Conservation (phyloP, 35 echinoderm and acorn worm species). For the Stichopus chloronotus region DNA sequence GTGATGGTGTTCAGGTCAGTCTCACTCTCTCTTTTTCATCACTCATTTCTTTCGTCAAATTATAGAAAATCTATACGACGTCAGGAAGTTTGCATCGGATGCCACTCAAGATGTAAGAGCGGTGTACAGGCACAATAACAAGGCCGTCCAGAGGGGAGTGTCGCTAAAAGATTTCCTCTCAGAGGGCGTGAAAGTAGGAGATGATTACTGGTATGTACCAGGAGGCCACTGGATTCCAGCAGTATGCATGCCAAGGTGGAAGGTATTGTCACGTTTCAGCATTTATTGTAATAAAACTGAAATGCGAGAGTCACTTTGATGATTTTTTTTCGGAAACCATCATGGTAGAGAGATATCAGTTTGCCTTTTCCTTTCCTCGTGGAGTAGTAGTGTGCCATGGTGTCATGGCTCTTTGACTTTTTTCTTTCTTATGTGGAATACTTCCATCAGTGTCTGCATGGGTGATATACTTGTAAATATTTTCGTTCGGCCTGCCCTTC, state of each 20-base stretch:
- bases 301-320: background rate
- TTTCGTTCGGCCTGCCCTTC: too few species aligned
- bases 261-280: conserved; percentile 53
- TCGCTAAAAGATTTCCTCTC: conserved; percentile 17
- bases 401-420: too few species aligned
- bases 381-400: too few species aligned
- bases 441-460: too few species aligned
- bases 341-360: too few species aligned
- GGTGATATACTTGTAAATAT: too few species aligned
- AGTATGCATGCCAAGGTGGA: conserved; percentile 84
- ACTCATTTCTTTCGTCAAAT: background rate
- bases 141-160: conserved; percentile 20
- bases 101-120: conserved; percentile 21
- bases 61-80: conserved; percentile 44
- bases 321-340: background rate
- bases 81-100: conserved; percentile 40
- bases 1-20: too few species aligned
- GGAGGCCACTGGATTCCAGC: conserved; percentile 93
- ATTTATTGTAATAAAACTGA: too few species aligned
- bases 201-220: conserved; percentile 84
- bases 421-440: too few species aligned
- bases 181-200: conserved; percentile 34
- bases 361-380: too few species aligned
- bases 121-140: conserved; percentile 15
- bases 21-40: too few species aligned